Evolutionary conservation across 37 sponge, comb jelly and placozoan genomes (phyloP).

Genomic region (Geodia barretti): DNA sequence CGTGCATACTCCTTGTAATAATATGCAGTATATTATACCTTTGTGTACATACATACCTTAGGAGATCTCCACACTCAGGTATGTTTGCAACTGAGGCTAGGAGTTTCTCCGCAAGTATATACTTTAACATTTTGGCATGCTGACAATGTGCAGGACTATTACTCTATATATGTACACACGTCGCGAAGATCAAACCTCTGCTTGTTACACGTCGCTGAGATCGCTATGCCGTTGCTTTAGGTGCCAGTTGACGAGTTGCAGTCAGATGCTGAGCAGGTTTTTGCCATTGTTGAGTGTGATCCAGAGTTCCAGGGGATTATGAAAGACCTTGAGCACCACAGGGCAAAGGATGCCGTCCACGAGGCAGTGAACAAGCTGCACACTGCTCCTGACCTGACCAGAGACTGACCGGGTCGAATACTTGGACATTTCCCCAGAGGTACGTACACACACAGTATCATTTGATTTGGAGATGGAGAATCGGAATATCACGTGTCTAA

Average conservation of each 20-base stretch:
- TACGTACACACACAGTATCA: background rate
- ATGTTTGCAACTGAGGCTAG: too few relatives aligned
- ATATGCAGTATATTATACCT: too few relatives aligned
- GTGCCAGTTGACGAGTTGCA: conserved; percentile 12
- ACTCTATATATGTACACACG: background rate
- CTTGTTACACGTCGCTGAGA: background rate
- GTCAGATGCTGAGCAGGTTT: conserved; percentile 26
- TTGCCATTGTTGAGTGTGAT: conserved; percentile 21
- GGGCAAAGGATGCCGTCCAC: conserved; percentile 28
- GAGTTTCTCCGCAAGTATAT: too few relatives aligned
- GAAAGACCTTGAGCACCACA: conserved; percentile 15
- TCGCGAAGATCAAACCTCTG: background rate
- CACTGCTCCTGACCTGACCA: conserved; percentile 4
- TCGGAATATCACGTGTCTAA: too few relatives aligned
- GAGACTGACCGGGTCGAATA: conserved; percentile 2
- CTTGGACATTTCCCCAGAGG: conserved; percentile 31
- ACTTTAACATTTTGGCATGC: too few relatives aligned
- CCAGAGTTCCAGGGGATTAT: conserved; percentile 42
- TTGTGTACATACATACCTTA: too few relatives aligned
- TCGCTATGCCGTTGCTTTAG: background rate
- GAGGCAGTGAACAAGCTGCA: conserved; percentile 39
- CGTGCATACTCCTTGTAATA: background rate
- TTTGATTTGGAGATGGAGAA: too few relatives aligned
- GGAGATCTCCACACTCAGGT: too few relatives aligned
- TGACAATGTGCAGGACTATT: too few relatives aligned